Conservation (phyloP, 2,888 invertebrate species). For the Mythimna albipuncta region DNA sequence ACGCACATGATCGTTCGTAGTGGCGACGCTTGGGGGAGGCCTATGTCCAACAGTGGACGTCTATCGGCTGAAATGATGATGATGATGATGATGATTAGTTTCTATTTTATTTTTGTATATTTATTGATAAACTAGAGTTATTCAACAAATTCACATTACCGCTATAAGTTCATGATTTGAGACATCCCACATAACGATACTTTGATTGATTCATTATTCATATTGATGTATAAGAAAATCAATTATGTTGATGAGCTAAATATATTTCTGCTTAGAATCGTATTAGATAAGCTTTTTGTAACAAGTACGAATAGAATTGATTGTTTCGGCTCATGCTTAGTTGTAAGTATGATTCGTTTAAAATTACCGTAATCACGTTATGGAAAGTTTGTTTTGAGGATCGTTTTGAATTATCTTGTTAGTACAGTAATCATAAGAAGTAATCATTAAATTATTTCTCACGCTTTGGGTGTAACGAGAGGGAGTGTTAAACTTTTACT, state of each 20-base stretch:
- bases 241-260: slow-evolving; percentile 78
- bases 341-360: slow-evolving; percentile 22
- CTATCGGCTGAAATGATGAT: too few species aligned
- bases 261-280: slow-evolving; percentile 62
- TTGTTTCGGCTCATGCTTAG: slow-evolving; percentile 15
- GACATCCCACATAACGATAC: slow-evolving; percentile 72
- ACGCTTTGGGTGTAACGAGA: too few species aligned
- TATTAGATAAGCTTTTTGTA: slow-evolving; percentile 40
- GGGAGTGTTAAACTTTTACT: too few species aligned
- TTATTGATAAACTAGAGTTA: too few species aligned
- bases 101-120: too few species aligned
- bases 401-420: not conserved
- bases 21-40: too few species aligned
- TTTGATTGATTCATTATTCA: slow-evolving; percentile 84
- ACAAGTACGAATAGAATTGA: slow-evolving; percentile 35
- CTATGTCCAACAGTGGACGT: too few species aligned
- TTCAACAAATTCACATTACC: not conserved
- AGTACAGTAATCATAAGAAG: not conserved
- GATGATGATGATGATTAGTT: too few species aligned
- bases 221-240: slow-evolving; percentile 79
- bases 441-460: too few species aligned
- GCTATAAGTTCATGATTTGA: slow-evolving; percentile 62
- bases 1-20: too few species aligned
- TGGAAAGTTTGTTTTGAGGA: not conserved
- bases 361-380: slow-evolving; percentile 5